Conservation (phyloP, 2,888 invertebrate genomes). For the Zootermopsis nevadensis region DNA sequence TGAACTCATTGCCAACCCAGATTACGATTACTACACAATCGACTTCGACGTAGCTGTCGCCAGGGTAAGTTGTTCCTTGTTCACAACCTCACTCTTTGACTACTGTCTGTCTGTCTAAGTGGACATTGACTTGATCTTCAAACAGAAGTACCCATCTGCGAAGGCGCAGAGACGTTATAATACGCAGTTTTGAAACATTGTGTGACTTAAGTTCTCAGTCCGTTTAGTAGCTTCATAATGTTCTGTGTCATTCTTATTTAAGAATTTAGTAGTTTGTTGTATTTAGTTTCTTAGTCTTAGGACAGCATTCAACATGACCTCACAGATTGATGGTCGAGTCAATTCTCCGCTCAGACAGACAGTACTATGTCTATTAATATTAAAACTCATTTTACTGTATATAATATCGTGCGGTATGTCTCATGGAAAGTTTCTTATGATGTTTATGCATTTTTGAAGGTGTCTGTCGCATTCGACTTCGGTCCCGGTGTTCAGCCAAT, state of each 20-base stretch:
- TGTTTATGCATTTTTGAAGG: neutral
- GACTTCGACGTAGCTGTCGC: neutral
- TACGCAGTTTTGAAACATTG: too few relatives aligned
- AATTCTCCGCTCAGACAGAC: neutral
- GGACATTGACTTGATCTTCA: too few relatives aligned
- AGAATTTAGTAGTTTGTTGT: too few relatives aligned
- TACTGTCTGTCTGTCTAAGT: too few relatives aligned
- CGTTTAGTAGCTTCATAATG: neutral
- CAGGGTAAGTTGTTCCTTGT: neutral
- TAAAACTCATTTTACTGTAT: neutral
- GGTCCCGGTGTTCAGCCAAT: conserved; percentile 22
- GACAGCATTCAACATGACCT: neutral
- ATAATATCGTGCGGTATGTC: neutral
- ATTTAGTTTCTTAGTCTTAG: too few relatives aligned
- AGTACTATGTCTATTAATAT: neutral
- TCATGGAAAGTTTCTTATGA: neutral
- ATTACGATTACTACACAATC: neutral
- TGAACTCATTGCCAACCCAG: neutral
- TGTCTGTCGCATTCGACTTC: conserved; percentile 3
- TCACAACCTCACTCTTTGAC: too few relatives aligned
- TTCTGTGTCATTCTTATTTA: too few relatives aligned
- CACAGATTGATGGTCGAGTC: neutral
- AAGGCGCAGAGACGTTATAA: too few relatives aligned
- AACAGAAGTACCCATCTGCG: neutral
- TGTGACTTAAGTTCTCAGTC: neutral